Percentiles rank a stretch among this genome's conserved stretches.
Evolutionary conservation across 2,888 invertebrate species (phyloP).

Genomic region (Sceliomorpha sp.): DNA sequence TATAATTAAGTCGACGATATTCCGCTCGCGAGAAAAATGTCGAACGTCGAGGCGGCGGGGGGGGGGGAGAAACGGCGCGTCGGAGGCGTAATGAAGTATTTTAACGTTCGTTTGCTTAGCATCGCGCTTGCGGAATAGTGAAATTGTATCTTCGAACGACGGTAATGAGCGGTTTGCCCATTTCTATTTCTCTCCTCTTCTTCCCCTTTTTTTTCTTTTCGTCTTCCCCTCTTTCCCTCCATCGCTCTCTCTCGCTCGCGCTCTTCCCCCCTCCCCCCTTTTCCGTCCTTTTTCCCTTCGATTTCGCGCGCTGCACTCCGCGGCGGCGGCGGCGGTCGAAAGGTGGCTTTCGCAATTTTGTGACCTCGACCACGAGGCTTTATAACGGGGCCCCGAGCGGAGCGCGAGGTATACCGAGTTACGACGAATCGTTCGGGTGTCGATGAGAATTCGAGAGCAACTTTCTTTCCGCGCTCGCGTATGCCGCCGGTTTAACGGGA

Average conservation of each 20-base stretch:
- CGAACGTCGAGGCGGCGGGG: too few species aligned
- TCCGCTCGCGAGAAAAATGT: neutral
- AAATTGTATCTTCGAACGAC: conserved; percentile 2
- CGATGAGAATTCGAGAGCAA: conserved; percentile 54
- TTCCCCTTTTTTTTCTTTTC: too few species aligned
- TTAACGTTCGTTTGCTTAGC: neutral
- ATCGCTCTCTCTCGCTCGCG: conserved; percentile 1
- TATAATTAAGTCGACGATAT: neutral
- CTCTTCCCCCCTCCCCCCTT: too few species aligned
- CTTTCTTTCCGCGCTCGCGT: conserved; percentile 42
- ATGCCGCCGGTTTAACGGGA: conserved; percentile 49
- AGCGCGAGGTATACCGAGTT: conserved; percentile 38
- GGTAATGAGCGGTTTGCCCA: neutral
- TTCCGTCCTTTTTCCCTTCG: too few species aligned
- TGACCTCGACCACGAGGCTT: conserved; percentile 47
- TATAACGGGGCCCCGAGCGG: conserved; percentile 54
- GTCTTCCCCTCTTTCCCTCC: neutral
- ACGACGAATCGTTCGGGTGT: conserved; percentile 52
- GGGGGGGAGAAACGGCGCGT: neutral
- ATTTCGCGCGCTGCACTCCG: too few species aligned
- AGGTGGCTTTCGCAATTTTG: conserved; percentile 42
- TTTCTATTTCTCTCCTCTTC: conserved; percentile 16
- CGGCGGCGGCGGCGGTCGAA: neutral
- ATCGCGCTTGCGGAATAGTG: neutral
- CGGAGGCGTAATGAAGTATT: conserved; percentile 2